A percentile compares a stretch with the other conserved stretches of the same genome.
These are phyloP conservation scores for Lasaia peninsularis DNA, from an alignment of 1,140 invertebrate genomes.

Conservation along the genomic window DNA sequence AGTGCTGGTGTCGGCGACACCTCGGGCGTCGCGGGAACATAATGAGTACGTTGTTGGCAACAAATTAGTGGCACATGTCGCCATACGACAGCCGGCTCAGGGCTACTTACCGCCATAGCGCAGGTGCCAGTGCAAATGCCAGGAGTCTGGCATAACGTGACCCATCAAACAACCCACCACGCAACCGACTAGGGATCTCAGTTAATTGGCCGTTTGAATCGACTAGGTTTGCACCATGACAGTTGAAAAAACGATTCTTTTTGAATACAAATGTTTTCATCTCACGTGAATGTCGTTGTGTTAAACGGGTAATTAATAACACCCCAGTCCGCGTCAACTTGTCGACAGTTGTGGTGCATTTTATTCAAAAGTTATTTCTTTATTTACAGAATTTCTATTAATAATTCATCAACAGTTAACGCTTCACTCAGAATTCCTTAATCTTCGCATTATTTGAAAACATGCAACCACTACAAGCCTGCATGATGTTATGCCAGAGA, in stretches of 20 bases:
- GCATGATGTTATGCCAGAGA: too few relatives aligned
- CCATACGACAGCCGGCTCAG: conserved; percentile 56
- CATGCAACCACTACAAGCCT: too few relatives aligned
- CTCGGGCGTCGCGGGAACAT: conserved; percentile 53
- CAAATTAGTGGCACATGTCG: conserved; percentile 74
- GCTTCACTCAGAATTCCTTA: too few relatives aligned
- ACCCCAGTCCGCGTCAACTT: too few relatives aligned
- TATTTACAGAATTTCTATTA: too few relatives aligned
- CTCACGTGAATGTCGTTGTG: conserved; percentile 4
- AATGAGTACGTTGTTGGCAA: conserved; percentile 61
- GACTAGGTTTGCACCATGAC: not conserved
- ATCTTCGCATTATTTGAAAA: too few relatives aligned
- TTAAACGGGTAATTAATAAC: too few relatives aligned
- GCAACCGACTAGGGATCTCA: not conserved
- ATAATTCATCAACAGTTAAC: too few relatives aligned
- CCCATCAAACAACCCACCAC: conserved; percentile 1
- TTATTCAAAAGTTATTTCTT: too few relatives aligned
- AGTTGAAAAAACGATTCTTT: not conserved
- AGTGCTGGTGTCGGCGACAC: conserved; percentile 59
- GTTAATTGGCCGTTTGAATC: not conserved
- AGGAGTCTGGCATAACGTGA: conserved; percentile 31
- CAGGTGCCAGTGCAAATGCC: conserved; percentile 65
- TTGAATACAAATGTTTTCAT: not conserved
- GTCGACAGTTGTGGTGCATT: too few relatives aligned
- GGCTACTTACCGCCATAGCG: conserved; percentile 41